Evolutionary conservation across 2,797 vertebrate genomes (phyloP).

Genomic region (Geotria australis): DNA sequence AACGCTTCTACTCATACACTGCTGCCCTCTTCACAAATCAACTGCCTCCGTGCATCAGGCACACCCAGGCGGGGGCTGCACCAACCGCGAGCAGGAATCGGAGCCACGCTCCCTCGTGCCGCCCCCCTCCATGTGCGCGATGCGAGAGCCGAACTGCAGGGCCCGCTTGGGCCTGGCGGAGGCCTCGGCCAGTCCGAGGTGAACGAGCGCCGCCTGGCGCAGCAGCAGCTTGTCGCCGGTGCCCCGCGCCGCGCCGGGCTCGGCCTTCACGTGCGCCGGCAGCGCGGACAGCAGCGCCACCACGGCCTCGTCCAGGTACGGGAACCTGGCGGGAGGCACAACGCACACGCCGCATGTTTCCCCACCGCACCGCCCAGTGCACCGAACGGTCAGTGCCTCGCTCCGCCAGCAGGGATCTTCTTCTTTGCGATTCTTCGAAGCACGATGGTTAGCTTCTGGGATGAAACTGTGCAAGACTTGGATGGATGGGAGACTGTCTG

Average conservation of each 20-base stretch:
- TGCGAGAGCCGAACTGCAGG: conserved; percentile 78
- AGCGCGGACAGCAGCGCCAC: conserved; percentile 51
- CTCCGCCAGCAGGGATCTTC: too few relatives aligned
- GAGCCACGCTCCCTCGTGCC: neutral
- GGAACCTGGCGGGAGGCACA: conserved; percentile 25
- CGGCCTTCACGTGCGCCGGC: conserved; percentile 40
- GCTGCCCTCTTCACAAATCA: too few relatives aligned
- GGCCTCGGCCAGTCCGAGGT: conserved; percentile 27
- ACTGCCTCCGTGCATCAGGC: too few relatives aligned
- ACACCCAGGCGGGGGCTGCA: too few relatives aligned
- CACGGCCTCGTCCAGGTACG: conserved; percentile 69
- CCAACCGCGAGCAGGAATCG: neutral
- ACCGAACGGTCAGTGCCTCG: too few relatives aligned
- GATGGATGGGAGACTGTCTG: too few relatives aligned
- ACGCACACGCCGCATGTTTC: neutral
- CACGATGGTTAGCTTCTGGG: too few relatives aligned
- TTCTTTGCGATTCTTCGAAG: too few relatives aligned
- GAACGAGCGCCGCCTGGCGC: conserved; percentile 19
- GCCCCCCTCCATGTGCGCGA: conserved; percentile 44
- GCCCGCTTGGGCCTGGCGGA: conserved; percentile 54
- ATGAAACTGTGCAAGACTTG: too few relatives aligned
- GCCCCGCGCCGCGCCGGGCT: conserved; percentile 46
- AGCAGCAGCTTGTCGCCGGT: conserved; percentile 64
- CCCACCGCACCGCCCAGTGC: too few relatives aligned
- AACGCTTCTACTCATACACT: too few relatives aligned